Evolutionary conservation across 2,888 invertebrate species (phyloP), one percentile per base, ranked within the genome.

Genomic region (Aquatica leii): DNA sequence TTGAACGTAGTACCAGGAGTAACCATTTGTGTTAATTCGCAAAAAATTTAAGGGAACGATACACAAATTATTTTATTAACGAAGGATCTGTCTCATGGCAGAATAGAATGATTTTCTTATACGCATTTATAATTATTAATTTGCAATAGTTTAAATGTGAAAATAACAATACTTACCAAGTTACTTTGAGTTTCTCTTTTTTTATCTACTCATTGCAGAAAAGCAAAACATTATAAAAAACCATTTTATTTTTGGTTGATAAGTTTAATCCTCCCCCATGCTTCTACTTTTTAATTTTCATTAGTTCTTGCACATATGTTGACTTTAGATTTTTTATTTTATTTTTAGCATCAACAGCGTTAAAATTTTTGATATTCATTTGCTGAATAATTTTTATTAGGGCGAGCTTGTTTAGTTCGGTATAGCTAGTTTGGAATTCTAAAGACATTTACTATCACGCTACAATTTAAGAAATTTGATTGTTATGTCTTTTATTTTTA

Each of bases 71-170:
- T 62, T 63, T 71, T 35, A 57, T 67, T 59, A 68, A 62, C 55
- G 40, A 66, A 58, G 59, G 59, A 61, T 58, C 60, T 64, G 60
- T 66, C 21, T 62, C 70, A 55, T 69, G 70, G 69, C 69, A 70
- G 64, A 60, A 67, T 62, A 59, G 59, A 58, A 69, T 67, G 66
- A 64, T 69, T 64, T 62, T 40, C 43, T 57, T 31, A 61, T 37
- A 37, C 4, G 6, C 24, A 24, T 24, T 3, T 37, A n/a, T 12
- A 12, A 37, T 12, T 37, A 12, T 37, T 37, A 37, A 37, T 37
- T 12, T 12, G n/a, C 11, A 37, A 37, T 37, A 37, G n/a, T 12
- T 37, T 37, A 37, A 12, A 37, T 6, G 14, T 12, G 14, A 37
- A 37, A 37, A 11, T 12, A 37, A 37, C 2, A 5, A 11, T 37